Percentiles rank a stretch among this genome's conserved stretches.
Conservation (phyloP, 1,140 invertebrate species). For the Cotesia glomerata region DNA sequence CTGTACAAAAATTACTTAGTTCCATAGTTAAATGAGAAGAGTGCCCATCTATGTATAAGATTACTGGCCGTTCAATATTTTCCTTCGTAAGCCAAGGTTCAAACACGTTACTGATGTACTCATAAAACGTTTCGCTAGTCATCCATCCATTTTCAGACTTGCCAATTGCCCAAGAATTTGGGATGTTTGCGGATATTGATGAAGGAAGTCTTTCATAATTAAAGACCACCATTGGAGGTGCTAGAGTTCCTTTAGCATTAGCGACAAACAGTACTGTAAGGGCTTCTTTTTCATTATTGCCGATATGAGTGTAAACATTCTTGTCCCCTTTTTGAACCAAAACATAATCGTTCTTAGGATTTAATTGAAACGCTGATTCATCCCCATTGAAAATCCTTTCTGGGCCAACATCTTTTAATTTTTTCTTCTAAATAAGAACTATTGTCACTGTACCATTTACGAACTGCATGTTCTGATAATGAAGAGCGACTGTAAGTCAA, state of each 20-base stretch:
- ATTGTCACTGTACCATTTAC: background rate
- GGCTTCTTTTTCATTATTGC: background rate
- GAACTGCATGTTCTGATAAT: background rate
- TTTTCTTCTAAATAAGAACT: background rate
- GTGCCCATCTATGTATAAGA: conserved; percentile 56
- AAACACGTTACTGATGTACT: conserved; percentile 45
- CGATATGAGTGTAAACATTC: background rate
- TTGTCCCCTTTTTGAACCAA: background rate
- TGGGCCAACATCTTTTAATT: background rate
- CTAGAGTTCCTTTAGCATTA: background rate
- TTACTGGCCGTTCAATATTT: conserved; percentile 45
- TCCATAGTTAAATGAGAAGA: conserved; percentile 42
- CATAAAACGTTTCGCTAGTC: conserved; percentile 48
- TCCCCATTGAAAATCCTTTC: background rate
- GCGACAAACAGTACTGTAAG: background rate
- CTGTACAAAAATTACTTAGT: conserved; percentile 25
- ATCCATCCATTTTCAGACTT: conserved; percentile 52
- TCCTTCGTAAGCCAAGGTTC: conserved; percentile 41
- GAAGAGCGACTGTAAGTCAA: background rate
- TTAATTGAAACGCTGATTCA: background rate
- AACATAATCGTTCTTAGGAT: background rate
- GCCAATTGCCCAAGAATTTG: conserved; percentile 41
- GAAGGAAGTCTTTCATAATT: conserved; percentile 33
- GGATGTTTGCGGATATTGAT: conserved; percentile 38
- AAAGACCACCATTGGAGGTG: background rate